Percentiles rank a stretch among this genome's conserved stretches.
Conservation (phyloP, 2,797 vertebrate species). For the Cynodonichthys magdalenae region DNA sequence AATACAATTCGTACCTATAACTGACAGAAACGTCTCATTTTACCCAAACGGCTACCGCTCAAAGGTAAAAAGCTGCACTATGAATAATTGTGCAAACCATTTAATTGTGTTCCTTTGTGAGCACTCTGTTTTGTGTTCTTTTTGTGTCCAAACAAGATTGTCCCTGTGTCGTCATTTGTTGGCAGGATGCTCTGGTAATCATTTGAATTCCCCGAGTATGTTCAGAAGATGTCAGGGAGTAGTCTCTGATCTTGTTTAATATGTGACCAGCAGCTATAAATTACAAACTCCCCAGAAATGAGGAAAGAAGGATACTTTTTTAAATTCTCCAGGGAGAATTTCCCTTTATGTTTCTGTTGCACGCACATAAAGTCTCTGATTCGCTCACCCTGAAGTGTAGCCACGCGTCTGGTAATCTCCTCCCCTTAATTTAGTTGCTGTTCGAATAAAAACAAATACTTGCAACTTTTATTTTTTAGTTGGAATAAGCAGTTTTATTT, state of each 20-base stretch:
- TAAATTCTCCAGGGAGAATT: constrained; percentile 70
- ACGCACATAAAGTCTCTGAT: constrained; percentile 28
- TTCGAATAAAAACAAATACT: constrained; percentile 76
- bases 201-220: constrained; percentile 80
- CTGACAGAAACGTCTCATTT: constrained; percentile 67
- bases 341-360: constrained; percentile 52
- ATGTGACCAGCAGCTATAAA: constrained; percentile 83
- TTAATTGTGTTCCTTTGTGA: constrained; percentile 76
- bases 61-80: constrained; percentile 62
- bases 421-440: constrained; percentile 70
- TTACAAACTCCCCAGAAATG: constrained; percentile 79
- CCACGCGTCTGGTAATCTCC: constrained; percentile 55
- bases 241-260: constrained; percentile 84
- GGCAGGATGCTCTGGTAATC: constrained; percentile 77
- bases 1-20: constrained; percentile 53
- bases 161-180: constrained; percentile 77
- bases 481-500: constrained; percentile 67
- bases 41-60: constrained; percentile 50
- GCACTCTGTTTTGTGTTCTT: constrained; percentile 57
- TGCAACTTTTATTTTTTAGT: constrained; percentile 53
- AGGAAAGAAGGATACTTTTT: constrained; percentile 77
- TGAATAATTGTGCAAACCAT: constrained; percentile 73
- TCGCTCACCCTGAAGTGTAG: constrained; percentile 31
- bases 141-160: constrained; percentile 61
- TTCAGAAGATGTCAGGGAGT: constrained; percentile 78